Conservation (phyloP, 1,140 invertebrate species). For the Cotesia typhae region DNA sequence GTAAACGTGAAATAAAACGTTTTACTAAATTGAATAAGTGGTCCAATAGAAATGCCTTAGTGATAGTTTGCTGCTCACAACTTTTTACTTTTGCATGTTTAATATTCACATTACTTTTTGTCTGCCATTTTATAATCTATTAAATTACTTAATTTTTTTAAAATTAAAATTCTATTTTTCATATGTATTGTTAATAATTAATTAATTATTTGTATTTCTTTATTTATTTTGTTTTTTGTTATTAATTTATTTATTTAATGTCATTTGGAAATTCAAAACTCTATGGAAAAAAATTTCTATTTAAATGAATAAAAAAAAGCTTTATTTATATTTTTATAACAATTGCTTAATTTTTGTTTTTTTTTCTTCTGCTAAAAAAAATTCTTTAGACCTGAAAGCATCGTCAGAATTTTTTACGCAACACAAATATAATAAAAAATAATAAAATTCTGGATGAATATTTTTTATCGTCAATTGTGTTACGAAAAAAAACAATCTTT, state of each 20-base stretch:
- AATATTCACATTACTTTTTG: conserved; percentile 50
- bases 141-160: no score
- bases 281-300: not conserved
- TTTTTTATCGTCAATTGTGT: not conserved
- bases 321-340: no score
- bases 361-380: no score
- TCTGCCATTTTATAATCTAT: conserved; percentile 44
- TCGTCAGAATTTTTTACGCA: no score
- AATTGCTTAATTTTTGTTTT: no score
- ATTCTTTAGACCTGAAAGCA: no score
- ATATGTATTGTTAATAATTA: conserved; percentile 11
- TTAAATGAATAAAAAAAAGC: no score
- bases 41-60: conserved; percentile 50
- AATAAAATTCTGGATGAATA: not conserved
- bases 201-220: conserved; percentile 19
- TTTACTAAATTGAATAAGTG: conserved; percentile 48
- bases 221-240: conserved; percentile 34
- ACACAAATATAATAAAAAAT: no score
- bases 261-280: not conserved
- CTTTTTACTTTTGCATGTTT: conserved; percentile 57
- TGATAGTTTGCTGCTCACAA: conserved; percentile 51
- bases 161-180: conserved; percentile 21
- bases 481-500: not conserved
- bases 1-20: conserved; percentile 51
- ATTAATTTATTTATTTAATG: conserved; percentile 11